Percentiles rank a stretch among this genome's conserved stretches.
These are phyloP conservation scores for Apocheima hispidaria DNA, from an alignment of 2,888 invertebrate genomes.

Conservation along the genomic window DNA sequence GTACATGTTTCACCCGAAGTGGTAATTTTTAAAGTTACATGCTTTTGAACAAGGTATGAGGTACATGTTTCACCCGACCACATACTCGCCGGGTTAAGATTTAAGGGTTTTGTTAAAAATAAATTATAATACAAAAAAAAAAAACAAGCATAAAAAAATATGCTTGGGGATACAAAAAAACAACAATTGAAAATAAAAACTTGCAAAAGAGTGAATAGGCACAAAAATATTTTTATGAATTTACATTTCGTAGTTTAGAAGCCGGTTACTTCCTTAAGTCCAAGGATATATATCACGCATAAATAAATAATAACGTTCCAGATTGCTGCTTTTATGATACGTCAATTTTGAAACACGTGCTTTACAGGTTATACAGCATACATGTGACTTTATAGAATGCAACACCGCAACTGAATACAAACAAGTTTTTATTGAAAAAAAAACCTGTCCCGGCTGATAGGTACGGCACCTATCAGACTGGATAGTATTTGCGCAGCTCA, in stretches of 20 bases:
- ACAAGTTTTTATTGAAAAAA: neutral
- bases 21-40: too few relatives aligned
- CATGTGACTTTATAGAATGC: slow-evolving; percentile 12
- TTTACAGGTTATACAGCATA: neutral
- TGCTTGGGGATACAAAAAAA: neutral
- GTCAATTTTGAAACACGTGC: slow-evolving; percentile 16
- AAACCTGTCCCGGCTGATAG: neutral
- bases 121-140: too few relatives aligned
- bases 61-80: too few relatives aligned
- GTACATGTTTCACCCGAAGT: too few relatives aligned
- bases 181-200: too few relatives aligned
- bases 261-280: slow-evolving; percentile 34
- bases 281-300: slow-evolving; percentile 27
- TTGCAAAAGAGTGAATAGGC: too few relatives aligned
- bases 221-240: slow-evolving; percentile 12
- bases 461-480: too few relatives aligned
- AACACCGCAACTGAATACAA: slow-evolving; percentile 1
- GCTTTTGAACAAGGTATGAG: too few relatives aligned
- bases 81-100: too few relatives aligned
- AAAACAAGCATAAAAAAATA: neutral
- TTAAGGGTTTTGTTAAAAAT: too few relatives aligned
- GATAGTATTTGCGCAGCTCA: too few relatives aligned
- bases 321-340: neutral
- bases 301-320: neutral
- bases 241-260: slow-evolving; percentile 1